Conservation (phyloP, 2,888 invertebrate genomes). For the Acanthosoma haemorrhoidale region DNA sequence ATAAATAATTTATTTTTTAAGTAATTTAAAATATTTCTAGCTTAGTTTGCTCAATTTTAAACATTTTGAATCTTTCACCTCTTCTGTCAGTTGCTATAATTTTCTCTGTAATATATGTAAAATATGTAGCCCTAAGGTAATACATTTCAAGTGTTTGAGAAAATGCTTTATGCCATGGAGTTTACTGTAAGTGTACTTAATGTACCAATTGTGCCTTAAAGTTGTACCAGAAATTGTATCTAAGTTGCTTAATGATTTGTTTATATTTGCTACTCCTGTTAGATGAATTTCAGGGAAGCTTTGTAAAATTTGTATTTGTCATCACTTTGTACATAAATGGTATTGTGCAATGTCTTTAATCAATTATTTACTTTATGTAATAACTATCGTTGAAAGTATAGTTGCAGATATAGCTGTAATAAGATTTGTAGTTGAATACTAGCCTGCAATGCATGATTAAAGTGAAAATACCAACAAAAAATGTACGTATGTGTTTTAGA, state of each 20-base stretch:
- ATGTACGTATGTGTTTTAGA: neutral
- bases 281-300: neutral
- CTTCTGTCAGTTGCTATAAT: neutral
- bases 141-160: neutral
- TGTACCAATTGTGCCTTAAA: neutral
- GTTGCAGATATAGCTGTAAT: neutral
- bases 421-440: neutral
- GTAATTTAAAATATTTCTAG: too few relatives aligned
- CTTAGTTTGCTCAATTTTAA: neutral
- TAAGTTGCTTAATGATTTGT: neutral
- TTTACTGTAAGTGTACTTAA: neutral
- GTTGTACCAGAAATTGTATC: neutral
- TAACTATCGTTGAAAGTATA: neutral
- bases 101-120: neutral
- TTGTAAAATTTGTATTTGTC: slow-evolving; percentile 5
- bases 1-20: too few relatives aligned
- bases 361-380: neutral
- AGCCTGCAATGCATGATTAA: neutral
- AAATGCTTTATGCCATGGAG: neutral
- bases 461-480: neutral
- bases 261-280: neutral
- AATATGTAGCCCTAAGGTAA: neutral
- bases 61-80: neutral
- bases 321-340: neutral
- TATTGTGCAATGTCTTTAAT: neutral